Evolutionary conservation across 1,140 invertebrate genomes (phyloP), one percentile per base, ranked within the genome.

Genomic region (Muscidifurax raptorellus): DNA sequence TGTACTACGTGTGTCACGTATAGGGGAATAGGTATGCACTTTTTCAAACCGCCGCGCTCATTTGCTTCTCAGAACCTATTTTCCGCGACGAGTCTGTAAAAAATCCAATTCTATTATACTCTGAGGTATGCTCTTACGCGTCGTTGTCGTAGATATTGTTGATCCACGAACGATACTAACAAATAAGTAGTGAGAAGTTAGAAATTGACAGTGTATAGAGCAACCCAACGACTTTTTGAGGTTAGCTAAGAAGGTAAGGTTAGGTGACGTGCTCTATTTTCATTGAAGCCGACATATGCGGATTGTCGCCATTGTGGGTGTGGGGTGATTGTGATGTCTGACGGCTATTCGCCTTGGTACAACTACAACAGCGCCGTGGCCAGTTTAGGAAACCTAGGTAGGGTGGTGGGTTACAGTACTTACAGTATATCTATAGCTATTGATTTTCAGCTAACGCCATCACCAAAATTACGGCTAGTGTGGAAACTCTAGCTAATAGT

Each of bases 241-340:
- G 66, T 69, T 69, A 69, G 66, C 28, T 28, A 6, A 2, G 2
- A 13, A 36, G 32, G 32, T 74, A 22, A 36, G 36, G 83, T 22
- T 85, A 85, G 77, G 78, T 75, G 3, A n/a, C 28, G 32, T 47
- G 52, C 25, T 69, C 40, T 67, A 71, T 78, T 83, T 83, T 83
- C 82, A 83, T 78, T 83, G 75, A 81, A 64, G 52, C 71, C 25
- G 28, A 82, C 47, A n/a, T 40, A 9, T 40, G 7, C 9, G 7
- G 40, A 12, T 2, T 44, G 40, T 44, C 3, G 9, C 40, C 9
- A 9, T 9, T 2, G 27, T 69, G 67, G 0, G n/a, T 25, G 64
- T n/a, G 64, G n/a, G n/a, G n/a, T n/a, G n/a, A n/a, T n/a, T n/a
- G n/a, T n/a, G n/a, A n/a, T n/a, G n/a, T n/a, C n/a, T n/a, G n/a